Base-by-base conservation (phyloP, 92 coral and sea anemone species). In the Meandrina meandrites region DNA sequence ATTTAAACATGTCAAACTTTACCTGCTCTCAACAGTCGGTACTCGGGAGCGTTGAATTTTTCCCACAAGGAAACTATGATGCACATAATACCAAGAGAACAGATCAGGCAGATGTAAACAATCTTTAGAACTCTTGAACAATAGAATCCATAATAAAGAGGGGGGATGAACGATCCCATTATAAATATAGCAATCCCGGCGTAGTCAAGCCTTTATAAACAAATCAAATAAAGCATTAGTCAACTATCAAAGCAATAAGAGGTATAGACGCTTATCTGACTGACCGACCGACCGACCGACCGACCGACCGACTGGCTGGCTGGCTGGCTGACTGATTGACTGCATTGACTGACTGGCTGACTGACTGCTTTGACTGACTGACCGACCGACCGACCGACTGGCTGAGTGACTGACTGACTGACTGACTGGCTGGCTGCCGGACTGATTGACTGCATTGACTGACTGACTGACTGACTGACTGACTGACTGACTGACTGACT, bases 81-180 rank as follows among this genome's bases (percentile, higher is more conserved):
- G 71, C 98, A 91, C 51, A 93, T 79, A 28, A 92, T n/a, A 4
- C 99, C 99, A 74, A 96, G 90, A 35, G 94, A 79, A 62, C 94
- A 91, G 70, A 91, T 88, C 50, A 95, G 71, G 27, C 91, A 81
- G 91, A 96, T 94, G 90, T 96, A 96, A 10, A 92, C 93, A 36
- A 94, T 81, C 81, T 94, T 91, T 12, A 90, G 89, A 60, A 87
- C 92, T 74, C 78, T 90, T 22, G 91, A 90, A 50, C 98, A 96
- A 93, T 96, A 96, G 91, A 96, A 96, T 4, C 98, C 99, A 80
- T 96, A 96, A 80, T 96, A 96, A 53, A 96, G 85, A 56, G 98
- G 96, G 30, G 99, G 99, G 2, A 96, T 92, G 76, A 96, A 96
- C 22, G 99, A 96, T 12, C 99, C 98, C 89, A 96, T 84, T 32